A percentile compares a stretch with the other conserved stretches of the same genome.
Evolutionary conservation across 2,888 invertebrate species (phyloP).

Genomic region (Antitype chi): DNA sequence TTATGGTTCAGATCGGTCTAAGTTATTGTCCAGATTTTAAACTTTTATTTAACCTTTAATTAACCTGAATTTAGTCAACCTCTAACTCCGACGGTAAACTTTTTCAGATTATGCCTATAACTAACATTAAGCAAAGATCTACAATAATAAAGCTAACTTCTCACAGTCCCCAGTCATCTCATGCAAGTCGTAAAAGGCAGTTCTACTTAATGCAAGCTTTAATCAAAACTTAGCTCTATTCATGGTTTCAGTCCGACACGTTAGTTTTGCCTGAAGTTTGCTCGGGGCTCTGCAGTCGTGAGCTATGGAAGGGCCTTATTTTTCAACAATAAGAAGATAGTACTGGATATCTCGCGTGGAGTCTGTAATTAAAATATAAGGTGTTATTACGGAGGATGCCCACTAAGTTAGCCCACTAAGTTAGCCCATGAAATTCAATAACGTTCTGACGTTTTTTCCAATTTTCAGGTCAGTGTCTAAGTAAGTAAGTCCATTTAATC

Average conservation of each 20-base stretch:
- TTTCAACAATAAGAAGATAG: neutral
- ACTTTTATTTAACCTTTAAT: neutral
- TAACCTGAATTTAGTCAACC: neutral
- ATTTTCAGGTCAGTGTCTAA: too few relatives aligned
- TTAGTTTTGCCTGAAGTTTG: constrained; percentile 13
- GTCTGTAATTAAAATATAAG: neutral
- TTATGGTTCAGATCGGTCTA: neutral
- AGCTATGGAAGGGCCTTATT: neutral
- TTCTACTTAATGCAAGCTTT: constrained; percentile 25
- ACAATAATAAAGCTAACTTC: constrained; percentile 13
- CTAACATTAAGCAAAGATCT: neutral
- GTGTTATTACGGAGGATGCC: neutral
- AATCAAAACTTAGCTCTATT: constrained; percentile 51
- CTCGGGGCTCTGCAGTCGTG: neutral
- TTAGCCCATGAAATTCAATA: too few relatives aligned
- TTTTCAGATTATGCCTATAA: neutral
- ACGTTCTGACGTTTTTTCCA: too few relatives aligned
- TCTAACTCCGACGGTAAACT: neutral
- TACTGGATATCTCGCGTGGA: neutral
- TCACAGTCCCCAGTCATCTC: constrained; percentile 13
- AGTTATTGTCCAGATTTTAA: neutral
- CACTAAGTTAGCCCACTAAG: too few relatives aligned
- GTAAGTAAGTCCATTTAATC: too few relatives aligned
- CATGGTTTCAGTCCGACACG: constrained; percentile 19
- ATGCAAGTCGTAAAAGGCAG: constrained; percentile 28